A percentile compares a stretch with the other conserved stretches of the same genome.
These are phyloP conservation scores for Tenthredo distinguenda DNA, from an alignment of 2,888 invertebrate genomes.

Conservation along the genomic window DNA sequence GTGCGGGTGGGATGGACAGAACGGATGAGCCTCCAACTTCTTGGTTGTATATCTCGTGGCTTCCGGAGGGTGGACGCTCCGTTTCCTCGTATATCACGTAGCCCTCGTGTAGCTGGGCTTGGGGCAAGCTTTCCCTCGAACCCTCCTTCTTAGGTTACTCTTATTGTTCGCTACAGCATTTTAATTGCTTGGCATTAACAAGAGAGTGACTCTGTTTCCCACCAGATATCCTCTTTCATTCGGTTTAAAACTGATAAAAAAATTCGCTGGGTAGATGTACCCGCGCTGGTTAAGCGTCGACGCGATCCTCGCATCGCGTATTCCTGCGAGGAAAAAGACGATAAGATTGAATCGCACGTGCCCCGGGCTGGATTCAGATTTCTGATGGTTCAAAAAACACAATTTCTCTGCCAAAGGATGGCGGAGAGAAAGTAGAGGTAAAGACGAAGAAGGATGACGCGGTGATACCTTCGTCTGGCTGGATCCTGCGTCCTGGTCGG, in stretches of 20 bases:
- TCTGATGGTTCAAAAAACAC: background rate
- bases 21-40: slow-evolving; percentile 54
- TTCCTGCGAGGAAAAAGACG: slow-evolving; percentile 4
- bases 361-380: background rate
- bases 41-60: slow-evolving; percentile 54
- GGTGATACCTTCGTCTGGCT: background rate
- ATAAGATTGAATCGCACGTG: slow-evolving; percentile 24
- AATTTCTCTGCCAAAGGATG: background rate
- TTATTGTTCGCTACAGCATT: slow-evolving; percentile 46
- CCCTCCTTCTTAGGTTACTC: slow-evolving; percentile 22
- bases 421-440: no score
- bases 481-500: background rate
- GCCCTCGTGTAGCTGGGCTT: slow-evolving; percentile 38
- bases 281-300: background rate
- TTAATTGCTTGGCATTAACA: slow-evolving; percentile 22
- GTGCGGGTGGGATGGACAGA: slow-evolving; percentile 49
- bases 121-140: slow-evolving; percentile 42
- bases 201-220: background rate
- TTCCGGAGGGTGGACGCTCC: slow-evolving; percentile 55
- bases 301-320: background rate
- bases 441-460: background rate
- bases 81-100: slow-evolving; percentile 52
- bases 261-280: background rate
- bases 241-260: background rate
- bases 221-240: background rate